Evolutionary conservation across 2,113 vertebrate species (phyloP).

Genomic region (Lepisosteus osseus): DNA sequence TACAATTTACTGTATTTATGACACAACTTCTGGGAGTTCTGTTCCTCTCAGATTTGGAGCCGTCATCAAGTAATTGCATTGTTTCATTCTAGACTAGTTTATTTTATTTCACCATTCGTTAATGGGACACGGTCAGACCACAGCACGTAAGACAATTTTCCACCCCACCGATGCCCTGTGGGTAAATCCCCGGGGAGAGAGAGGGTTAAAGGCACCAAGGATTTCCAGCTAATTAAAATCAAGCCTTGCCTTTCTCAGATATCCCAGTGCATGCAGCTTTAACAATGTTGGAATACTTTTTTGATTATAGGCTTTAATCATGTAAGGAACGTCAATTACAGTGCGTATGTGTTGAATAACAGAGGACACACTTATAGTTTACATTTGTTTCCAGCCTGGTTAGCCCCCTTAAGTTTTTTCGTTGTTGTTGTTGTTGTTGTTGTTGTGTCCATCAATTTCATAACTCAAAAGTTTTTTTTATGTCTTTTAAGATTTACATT

Average conservation of each 20-base stretch:
- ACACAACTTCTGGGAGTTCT: constrained; percentile 27
- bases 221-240: constrained; percentile 34
- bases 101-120: background rate
- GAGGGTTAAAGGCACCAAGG: constrained; percentile 8
- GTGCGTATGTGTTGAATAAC: constrained; percentile 18
- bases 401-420: constrained; percentile 23
- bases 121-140: background rate
- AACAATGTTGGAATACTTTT: constrained; percentile 21
- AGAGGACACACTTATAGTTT: constrained; percentile 9
- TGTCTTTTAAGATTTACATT: constrained; percentile 26
- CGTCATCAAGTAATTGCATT: constrained; percentile 22
- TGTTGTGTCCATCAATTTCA: constrained; percentile 24
- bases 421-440: background rate
- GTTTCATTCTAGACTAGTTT: constrained; percentile 21
- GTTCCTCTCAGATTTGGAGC: constrained; percentile 14
- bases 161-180: constrained; percentile 14
- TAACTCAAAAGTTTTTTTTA: constrained; percentile 37
- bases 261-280: constrained; percentile 26
- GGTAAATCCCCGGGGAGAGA: background rate
- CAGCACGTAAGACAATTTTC: constrained; percentile 18
- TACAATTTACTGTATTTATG: constrained; percentile 33
- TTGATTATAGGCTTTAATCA: constrained; percentile 29
- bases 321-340: constrained; percentile 33
- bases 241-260: constrained; percentile 21
- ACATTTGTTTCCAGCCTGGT: constrained; percentile 31